Conservation (phyloP, 2,888 invertebrate species). For the Thelaira solivaga region DNA sequence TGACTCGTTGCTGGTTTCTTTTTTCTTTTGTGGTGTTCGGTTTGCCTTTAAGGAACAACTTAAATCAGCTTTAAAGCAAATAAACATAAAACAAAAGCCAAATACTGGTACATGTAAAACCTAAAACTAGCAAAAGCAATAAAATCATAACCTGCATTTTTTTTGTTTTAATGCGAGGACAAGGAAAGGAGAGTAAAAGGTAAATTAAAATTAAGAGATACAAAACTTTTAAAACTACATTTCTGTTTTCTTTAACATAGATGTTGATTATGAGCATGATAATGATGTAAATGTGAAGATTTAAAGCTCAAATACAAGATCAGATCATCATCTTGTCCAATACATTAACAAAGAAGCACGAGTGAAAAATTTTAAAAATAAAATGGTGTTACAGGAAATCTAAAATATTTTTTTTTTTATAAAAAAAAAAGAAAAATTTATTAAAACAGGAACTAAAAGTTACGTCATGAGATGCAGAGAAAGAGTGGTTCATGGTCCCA, state of each 20-base stretch:
- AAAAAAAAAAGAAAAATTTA: too few relatives aligned
- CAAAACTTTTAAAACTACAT: slow-evolving; percentile 35
- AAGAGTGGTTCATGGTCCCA: too few relatives aligned
- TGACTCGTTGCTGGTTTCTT: slow-evolving; percentile 10
- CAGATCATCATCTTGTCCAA: slow-evolving; percentile 25
- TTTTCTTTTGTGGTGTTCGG: too few relatives aligned
- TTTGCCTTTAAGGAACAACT: slow-evolving; percentile 38
- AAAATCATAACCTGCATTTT: slow-evolving; percentile 13
- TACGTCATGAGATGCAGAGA: too few relatives aligned
- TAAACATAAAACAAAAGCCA: slow-evolving; percentile 19
- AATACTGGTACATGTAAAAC: background rate
- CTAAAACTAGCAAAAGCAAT: slow-evolving; percentile 20
- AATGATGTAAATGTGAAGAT: slow-evolving; percentile 20
- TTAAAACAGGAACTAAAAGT: too few relatives aligned
- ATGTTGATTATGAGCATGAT: slow-evolving; percentile 10
- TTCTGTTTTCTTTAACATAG: background rate
- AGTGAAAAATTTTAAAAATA: too few relatives aligned
- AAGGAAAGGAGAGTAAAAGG: background rate
- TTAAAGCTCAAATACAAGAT: slow-evolving; percentile 4
- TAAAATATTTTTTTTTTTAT: too few relatives aligned
- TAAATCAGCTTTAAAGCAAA: slow-evolving; percentile 52
- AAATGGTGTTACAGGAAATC: too few relatives aligned
- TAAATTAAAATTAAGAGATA: slow-evolving; percentile 36
- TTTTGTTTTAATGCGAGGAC: too few relatives aligned
- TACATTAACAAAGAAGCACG: too few relatives aligned